Evolutionary conservation across 2,888 invertebrate species (phyloP), one percentile per base, ranked within the genome.

Genomic region (Dryocosmus kuriphilus): DNA sequence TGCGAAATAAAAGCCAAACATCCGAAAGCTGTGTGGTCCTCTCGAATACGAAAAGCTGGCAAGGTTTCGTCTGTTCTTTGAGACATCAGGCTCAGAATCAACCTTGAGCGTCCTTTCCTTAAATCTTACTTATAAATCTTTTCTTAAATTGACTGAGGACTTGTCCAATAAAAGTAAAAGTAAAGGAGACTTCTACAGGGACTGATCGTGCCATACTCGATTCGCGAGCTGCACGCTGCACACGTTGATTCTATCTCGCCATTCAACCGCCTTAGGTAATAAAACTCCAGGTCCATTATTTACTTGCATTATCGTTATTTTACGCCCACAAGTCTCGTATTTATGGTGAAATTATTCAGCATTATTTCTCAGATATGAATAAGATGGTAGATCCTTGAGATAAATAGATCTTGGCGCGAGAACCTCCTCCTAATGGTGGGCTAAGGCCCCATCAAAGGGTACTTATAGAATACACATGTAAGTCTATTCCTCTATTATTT

Each of bases 231-330:
- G 38, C 41, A 24, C 24, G 38, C 32, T 63, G 62, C 41, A 65
- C 11, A 87, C 86, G 89, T 89, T 90, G 90, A 90, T 90, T 89
- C 89, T 89, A 89, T 89, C 89, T 86, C 85, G 85, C 89, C 89
- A 89, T 90, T 90, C 89, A 89, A 86, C 88, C 88, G 90, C 86
- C 89, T 88, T 85, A 80, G 90, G 89, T 89, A 88, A 90, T 90
- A 90, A 90, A 90, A 90, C 89, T 90, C 87, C 86, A 86, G 88
- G 88, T 89, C 90, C 90, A 90, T 90, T 90, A 90, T 90, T 90
- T 90, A 90, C 90, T 90, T 89, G 90, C 90, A 90, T 90, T 90
- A 90, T 90, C 90, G 90, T 90, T 90, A 90, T 89, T 90, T 90
- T 89, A 89, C 90, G 89, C 90, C 90, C 89, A 90, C 90, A 86